Evolutionary conservation across 2,888 invertebrate genomes (phyloP), one percentile per base, ranked within the genome.

Genomic region (Encarsia formosa): DNA sequence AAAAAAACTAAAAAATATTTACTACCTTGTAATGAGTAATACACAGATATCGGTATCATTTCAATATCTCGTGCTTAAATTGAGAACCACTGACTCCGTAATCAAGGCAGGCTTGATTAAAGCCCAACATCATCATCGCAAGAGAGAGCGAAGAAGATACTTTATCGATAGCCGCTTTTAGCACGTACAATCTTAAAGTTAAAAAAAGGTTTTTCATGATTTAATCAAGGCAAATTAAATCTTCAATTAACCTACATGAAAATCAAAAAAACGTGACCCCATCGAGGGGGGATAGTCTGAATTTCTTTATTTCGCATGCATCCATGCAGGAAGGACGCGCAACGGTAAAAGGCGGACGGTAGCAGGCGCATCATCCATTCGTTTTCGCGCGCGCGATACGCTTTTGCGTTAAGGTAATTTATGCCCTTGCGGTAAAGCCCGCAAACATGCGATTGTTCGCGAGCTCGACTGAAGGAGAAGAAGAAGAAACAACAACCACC

Each of bases 321-420:
- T 13, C 35, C 39, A 16, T 5, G 20, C 49, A 29, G 56, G 44
- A 56, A 52, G 56, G 52, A 52, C 52, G 56, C 42, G 34, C 32
- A 56, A 56, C 56, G 56, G 56, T 56, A 56, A 52, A 55, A 39
- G 15, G 18, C 18, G 19, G 16, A 6, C 29, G 4, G 18, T 6
- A 24, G 23, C 9, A 11, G 18, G 18, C 5, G 11, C 40, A 29
- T n/a, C 42, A 41, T 42, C 40, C 49, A 49, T 49, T 49, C 42
- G 42, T 34, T 48, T 48, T 48, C 45, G 9, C 38, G 32, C 37
- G 16, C 18, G 38, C 49, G 51, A 51, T 55, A 51, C 56, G 49
- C 52, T 46, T 39, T 49, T 48, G 50, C 56, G 50, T 56, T 53
- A 50, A 50, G 50, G 53, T 56, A 50, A 53, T 53, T 56, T 50